Evolutionary conservation across 2,888 invertebrate genomes (phyloP).

Genomic region (Thecocarcelia acutangulata): DNA sequence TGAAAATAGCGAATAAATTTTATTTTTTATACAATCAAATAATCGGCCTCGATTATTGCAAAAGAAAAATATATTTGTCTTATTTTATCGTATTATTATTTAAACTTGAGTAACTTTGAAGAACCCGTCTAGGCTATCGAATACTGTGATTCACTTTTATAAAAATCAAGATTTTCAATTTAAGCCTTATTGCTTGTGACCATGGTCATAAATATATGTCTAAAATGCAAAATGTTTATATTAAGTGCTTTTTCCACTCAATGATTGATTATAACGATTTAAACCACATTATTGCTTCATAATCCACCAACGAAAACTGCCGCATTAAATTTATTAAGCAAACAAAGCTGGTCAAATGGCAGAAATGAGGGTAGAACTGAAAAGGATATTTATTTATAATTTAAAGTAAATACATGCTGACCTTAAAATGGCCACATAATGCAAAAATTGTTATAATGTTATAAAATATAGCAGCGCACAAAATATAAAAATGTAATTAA

Average conservation of each 20-base stretch:
- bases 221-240: not conserved
- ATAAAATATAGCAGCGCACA: conserved; percentile 33
- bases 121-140: too few relatives aligned
- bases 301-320: conserved; percentile 16
- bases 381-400: not conserved
- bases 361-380: not conserved
- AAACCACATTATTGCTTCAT: conserved; percentile 26
- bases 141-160: too few relatives aligned
- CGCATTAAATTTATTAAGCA: conserved; percentile 15
- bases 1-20: too few relatives aligned
- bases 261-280: not conserved
- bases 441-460: conserved; percentile 57
- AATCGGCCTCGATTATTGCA: too few relatives aligned
- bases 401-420: conserved; percentile 38
- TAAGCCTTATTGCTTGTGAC: too few relatives aligned
- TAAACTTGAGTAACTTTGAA: too few relatives aligned
- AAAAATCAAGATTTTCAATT: too few relatives aligned
- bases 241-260: not conserved
- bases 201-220: too few relatives aligned
- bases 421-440: conserved; percentile 63
- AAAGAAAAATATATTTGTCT: too few relatives aligned
- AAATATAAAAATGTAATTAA: conserved; percentile 61
- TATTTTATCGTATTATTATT: too few relatives aligned
- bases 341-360: not conserved
- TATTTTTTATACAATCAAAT: too few relatives aligned